phyloP scores from a whole-genome alignment of 2,797 vertebrate species.

The Pampus argenteus region DNA sequence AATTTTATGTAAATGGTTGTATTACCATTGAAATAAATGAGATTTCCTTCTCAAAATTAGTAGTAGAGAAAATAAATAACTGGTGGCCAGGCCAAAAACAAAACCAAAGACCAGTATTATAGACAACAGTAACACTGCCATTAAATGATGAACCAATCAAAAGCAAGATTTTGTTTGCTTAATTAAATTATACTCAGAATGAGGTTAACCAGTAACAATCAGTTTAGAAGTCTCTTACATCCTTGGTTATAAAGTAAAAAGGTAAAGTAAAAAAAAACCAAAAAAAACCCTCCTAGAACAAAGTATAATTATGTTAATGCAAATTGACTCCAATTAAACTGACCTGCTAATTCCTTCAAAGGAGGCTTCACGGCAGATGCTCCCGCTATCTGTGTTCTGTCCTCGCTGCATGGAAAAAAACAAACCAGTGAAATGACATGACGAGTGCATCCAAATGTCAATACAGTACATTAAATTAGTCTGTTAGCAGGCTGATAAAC shows the following conservation, averaged over 20 bases:
- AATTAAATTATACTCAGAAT: slow-evolving; percentile 40
- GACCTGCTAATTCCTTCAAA: slow-evolving; percentile 95
- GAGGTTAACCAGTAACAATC: slow-evolving; percentile 47
- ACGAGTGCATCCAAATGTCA: no score
- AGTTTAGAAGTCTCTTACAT: slow-evolving; percentile 33
- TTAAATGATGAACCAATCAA: slow-evolving; percentile 42
- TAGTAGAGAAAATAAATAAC: no score
- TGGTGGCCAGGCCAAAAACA: no score
- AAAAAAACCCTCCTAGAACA: slow-evolving; percentile 24
- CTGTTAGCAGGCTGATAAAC: neutral
- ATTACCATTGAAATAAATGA: slow-evolving; percentile 7
- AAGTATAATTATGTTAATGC: slow-evolving; percentile 55
- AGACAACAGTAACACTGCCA: slow-evolving; percentile 11
- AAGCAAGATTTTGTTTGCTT: slow-evolving; percentile 31
- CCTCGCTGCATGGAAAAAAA: slow-evolving; percentile 83
- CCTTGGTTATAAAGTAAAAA: slow-evolving; percentile 36
- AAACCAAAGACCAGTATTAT: no score
- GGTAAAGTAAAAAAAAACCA: no score
- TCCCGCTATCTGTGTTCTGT: slow-evolving; percentile 92
- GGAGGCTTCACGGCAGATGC: slow-evolving; percentile 89
- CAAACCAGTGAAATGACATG: slow-evolving; percentile 11
- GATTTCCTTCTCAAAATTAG: neutral
- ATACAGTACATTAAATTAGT: no score
- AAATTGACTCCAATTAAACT: slow-evolving; percentile 75
- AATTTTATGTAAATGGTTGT: neutral